Conservation (phyloP, 2,888 invertebrate genomes). For the Atethmia centrago region DNA sequence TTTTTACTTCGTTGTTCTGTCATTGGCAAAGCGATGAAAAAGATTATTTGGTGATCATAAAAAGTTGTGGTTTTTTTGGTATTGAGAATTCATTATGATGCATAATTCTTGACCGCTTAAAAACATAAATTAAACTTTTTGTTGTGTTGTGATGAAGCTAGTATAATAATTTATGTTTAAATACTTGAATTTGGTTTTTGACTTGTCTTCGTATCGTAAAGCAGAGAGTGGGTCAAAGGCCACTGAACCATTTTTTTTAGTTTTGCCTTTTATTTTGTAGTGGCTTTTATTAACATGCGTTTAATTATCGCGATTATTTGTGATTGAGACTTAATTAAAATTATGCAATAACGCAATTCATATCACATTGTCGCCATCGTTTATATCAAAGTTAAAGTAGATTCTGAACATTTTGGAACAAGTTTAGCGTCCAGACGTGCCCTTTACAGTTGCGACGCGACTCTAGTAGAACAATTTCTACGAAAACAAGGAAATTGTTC, state of each 20-base stretch:
- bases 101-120: not conserved
- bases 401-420: slow-evolving; percentile 20
- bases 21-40: slow-evolving; percentile 16
- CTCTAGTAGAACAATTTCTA: not conserved
- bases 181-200: not conserved
- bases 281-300: not conserved
- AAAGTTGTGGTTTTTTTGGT: not conserved
- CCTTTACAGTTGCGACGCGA: not conserved
- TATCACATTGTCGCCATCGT: not conserved
- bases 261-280: not conserved
- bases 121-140: not conserved
- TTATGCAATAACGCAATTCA: not conserved
- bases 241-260: not conserved
- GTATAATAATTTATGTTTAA: not conserved
- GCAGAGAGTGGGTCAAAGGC: not conserved
- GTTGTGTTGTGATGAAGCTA: not conserved
- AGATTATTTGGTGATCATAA: not conserved
- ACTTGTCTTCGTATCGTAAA: too few species aligned
- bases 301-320: slow-evolving; percentile 1
- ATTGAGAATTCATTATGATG: not conserved
- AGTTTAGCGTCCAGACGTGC: slow-evolving; percentile 21
- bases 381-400: slow-evolving; percentile 1
- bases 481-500: not conserved
- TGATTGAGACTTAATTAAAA: slow-evolving; percentile 1
- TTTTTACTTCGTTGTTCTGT: slow-evolving; percentile 18